Percentiles rank a stretch among this genome's conserved stretches.
These are phyloP conservation scores for Oceanodroma leucorhoa DNA, from an alignment of 2,797 vertebrate species.

Conservation along the genomic window DNA sequence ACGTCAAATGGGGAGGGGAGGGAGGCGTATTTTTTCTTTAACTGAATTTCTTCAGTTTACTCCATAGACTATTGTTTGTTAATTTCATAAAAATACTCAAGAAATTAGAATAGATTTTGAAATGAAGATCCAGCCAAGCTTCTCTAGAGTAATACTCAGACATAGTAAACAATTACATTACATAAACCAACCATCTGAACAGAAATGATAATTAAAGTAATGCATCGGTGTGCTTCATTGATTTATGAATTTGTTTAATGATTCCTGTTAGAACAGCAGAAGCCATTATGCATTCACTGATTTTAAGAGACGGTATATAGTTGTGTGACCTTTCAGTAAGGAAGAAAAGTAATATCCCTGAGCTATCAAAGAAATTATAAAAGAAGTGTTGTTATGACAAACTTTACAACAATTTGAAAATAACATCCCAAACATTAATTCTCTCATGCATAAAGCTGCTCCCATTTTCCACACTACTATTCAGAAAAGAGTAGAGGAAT, in stretches of 20 bases:
- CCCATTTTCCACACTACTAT: background rate
- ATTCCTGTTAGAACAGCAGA: conserved; percentile 73
- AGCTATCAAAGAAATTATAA: conserved; percentile 40
- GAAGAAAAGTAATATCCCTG: conserved; percentile 33
- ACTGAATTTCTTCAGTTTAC: background rate
- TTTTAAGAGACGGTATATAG: conserved; percentile 70
- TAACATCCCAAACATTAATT: conserved; percentile 42
- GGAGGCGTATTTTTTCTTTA: background rate
- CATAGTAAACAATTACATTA: conserved; percentile 86
- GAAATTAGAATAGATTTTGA: conserved; percentile 46
- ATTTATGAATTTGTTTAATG: conserved; percentile 91
- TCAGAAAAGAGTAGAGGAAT: conserved; percentile 38
- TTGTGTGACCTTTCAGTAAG: conserved; percentile 62
- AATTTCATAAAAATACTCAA: background rate
- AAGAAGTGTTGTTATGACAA: conserved; percentile 8
- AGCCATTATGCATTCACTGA: conserved; percentile 72
- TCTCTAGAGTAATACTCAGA: conserved; percentile 52
- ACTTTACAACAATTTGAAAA: conserved; percentile 40
- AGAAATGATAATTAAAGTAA: conserved; percentile 92
- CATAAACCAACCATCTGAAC: conserved; percentile 86
- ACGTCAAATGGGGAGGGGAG: background rate
- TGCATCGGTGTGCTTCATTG: conserved; percentile 88
- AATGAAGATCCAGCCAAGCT: conserved; percentile 37
- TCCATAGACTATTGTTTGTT: background rate
- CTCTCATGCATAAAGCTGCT: conserved; percentile 34